A percentile compares a stretch with the other conserved stretches of the same genome.
phyloP scores from a whole-genome alignment of 64 coral and sea anemone species.

The Porites australiensis region DNA sequence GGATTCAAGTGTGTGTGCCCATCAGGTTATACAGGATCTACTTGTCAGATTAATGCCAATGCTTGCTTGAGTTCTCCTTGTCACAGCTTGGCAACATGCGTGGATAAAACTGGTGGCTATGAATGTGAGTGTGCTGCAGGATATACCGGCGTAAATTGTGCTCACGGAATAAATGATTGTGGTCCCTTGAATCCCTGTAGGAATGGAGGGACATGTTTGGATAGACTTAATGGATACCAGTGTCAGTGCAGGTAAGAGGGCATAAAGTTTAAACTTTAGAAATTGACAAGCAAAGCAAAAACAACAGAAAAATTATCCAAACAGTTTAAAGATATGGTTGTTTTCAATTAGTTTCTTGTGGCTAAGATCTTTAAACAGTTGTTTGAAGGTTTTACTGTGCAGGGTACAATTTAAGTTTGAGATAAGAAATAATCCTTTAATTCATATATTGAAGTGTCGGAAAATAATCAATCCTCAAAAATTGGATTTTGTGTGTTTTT shows the following conservation, averaged over 20 bases:
- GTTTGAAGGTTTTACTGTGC: too few species aligned
- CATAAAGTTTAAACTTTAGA: neutral
- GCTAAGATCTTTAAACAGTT: too few species aligned
- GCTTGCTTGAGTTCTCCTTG: conserved; percentile 80
- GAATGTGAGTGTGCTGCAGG: conserved; percentile 80
- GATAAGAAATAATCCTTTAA: too few species aligned
- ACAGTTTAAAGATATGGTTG: too few species aligned
- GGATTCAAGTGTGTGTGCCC: conserved; percentile 91
- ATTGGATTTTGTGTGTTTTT: conserved; percentile 1
- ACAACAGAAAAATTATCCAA: too few species aligned
- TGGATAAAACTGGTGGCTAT: conserved; percentile 83
- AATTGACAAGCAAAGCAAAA: too few species aligned
- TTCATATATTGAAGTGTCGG: neutral
- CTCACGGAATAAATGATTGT: conserved; percentile 80
- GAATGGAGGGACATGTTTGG: conserved; percentile 88
- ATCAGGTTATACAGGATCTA: conserved; percentile 72
- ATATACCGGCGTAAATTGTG: conserved; percentile 86
- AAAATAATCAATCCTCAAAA: neutral
- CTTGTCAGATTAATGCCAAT: conserved; percentile 50
- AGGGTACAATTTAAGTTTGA: too few species aligned
- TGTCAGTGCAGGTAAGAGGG: conserved; percentile 83
- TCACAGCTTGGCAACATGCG: conserved; percentile 74
- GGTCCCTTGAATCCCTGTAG: conserved; percentile 81
- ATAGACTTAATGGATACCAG: conserved; percentile 82
- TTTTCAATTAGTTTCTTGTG: too few species aligned